Evolutionary conservation across 2,888 invertebrate species (phyloP).

Genomic region (Carterocephalus palaemon): DNA sequence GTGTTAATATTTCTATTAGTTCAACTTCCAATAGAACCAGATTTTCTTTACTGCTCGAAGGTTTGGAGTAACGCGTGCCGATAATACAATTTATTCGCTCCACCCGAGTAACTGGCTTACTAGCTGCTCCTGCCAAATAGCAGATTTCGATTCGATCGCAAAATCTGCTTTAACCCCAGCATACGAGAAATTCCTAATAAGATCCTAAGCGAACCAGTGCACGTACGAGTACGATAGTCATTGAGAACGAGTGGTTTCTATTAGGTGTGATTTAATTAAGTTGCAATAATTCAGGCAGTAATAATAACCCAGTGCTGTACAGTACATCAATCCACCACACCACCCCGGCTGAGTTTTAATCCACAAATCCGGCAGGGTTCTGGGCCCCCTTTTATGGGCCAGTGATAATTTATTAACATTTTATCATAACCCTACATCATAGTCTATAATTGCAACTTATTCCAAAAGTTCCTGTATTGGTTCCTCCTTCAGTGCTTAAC

Average conservation of each 20-base stretch:
- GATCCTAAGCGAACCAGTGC: constrained; percentile 9
- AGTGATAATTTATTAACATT: no score
- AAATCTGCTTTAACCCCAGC: constrained; percentile 9
- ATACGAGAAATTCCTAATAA: constrained; percentile 14
- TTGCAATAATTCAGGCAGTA: no score
- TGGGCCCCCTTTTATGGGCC: no score
- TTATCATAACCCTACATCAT: no score
- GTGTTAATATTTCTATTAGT: no score
- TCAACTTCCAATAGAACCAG: no score
- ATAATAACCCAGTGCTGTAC: no score
- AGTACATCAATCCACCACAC: no score
- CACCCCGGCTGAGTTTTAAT: no score
- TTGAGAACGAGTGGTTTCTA: constrained; percentile 15
- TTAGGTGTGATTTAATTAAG: constrained; percentile 16
- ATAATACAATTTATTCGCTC: constrained; percentile 15
- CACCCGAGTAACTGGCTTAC: constrained; percentile 18
- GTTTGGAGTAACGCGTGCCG: constrained; percentile 9
- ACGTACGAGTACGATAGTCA: constrained; percentile 15
- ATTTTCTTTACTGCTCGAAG: neutral
- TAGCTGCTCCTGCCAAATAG: constrained; percentile 16
- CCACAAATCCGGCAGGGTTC: no score
- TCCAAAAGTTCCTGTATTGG: no score
- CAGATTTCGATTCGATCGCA: constrained; percentile 3
- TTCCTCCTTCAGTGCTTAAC: neutral
- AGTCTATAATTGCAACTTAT: no score